Evolutionary conservation across 2,113 vertebrate genomes (phyloP), one percentile per base, ranked within the genome.

Genomic region (Oncorhynchus nerka): DNA sequence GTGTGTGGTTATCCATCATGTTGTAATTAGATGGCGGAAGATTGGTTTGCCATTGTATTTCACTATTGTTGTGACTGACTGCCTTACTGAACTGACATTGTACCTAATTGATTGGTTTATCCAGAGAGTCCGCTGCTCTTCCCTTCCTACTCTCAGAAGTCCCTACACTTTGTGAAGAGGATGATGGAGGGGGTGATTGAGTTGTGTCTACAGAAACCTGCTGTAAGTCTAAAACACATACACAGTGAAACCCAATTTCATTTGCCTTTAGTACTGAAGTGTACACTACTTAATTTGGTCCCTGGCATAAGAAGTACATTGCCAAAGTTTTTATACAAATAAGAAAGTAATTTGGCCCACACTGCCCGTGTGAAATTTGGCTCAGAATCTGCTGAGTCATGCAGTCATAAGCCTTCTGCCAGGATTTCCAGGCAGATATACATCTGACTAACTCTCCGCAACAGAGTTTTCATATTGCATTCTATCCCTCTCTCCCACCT

Each of bases 151-250:
- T 96, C 96, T 55, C 94, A 97, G 87, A 99, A 99, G 81, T 99
- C 98, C 15, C 81, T 99, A 83, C 97, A 99, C 90, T 98, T 96
- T 84, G 96, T 99, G 75, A 98, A 97, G 92, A 95, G 94, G 86
- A 93, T 94, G 88, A 99, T 99, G 97, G 97, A 98, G 82, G 92
- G 65, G 1, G 87, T 95, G 71, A 99, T 99, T 83, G 94, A 97
- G 79, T 93, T 89, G 26, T 99, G 98, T 90, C 92, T 99, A 61
- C 94, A 96, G 87, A 97, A 98, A 83, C 98, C 97, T 39, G 95
- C 98, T 2, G 98, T 99, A 90, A 94, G 97, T 95, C 32, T 28
- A 13, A 45, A 30, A 39, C 28, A n/a, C 39, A 45, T 9, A 45
- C 9, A 45, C 39, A 45, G 9, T 45, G 9, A 45, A n/a, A 62